These are phyloP conservation scores for Gerris lacustris DNA, from an alignment of 2,888 invertebrate genomes.

Conservation along the genomic window DNA sequence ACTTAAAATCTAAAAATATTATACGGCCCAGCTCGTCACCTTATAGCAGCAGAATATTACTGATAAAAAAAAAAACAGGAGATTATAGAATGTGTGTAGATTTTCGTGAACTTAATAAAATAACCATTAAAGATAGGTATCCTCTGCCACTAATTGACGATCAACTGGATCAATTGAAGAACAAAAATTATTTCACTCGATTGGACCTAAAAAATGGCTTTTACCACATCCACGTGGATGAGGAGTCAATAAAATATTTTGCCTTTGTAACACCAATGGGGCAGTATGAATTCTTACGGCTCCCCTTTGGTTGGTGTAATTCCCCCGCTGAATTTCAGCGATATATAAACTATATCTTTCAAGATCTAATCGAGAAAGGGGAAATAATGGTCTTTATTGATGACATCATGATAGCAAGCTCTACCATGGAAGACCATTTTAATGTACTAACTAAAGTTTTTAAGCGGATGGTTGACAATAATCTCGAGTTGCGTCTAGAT, in stretches of 20 bases:
- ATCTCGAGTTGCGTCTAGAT: conserved; percentile 27
- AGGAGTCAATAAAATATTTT: not conserved
- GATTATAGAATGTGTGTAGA: conserved; percentile 8
- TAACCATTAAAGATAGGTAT: conserved; percentile 10
- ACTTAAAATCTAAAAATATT: no score
- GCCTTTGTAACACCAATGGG: conserved; percentile 10
- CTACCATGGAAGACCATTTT: not conserved
- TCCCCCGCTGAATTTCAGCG: conserved; percentile 13
- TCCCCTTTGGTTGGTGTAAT: conserved; percentile 14
- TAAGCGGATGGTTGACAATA: conserved; percentile 17
- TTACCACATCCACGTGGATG: conserved; percentile 7
- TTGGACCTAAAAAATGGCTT: conserved; percentile 16
- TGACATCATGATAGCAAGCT: not conserved
- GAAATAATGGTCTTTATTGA: conserved; percentile 7
- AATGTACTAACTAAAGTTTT: conserved; percentile 7
- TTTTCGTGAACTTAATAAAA: conserved; percentile 9
- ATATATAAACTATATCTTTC: conserved; percentile 13
- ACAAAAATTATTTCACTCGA: conserved; percentile 7
- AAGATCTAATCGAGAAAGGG: not conserved
- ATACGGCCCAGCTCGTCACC: no score
- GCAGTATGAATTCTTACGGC: conserved; percentile 10
- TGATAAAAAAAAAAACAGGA: no score
- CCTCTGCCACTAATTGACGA: conserved; percentile 17
- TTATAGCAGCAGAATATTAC: no score
- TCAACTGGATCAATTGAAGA: conserved; percentile 9